Evolutionary conservation across 2,888 invertebrate genomes (phyloP).

Genomic region (Apamea anceps): DNA sequence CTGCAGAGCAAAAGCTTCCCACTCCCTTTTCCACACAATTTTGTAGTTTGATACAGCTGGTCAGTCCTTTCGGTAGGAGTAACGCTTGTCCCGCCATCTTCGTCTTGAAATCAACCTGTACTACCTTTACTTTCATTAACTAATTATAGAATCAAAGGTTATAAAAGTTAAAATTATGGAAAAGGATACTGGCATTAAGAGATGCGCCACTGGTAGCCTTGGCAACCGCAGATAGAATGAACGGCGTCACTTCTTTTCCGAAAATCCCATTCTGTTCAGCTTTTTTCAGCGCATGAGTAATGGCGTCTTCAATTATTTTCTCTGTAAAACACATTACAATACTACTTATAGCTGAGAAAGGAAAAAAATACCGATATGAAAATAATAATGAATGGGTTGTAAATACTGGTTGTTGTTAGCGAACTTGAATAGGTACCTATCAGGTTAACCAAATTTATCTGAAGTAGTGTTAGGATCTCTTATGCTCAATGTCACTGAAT

Average conservation of each 20-base stretch:
- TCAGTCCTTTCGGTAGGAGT: not conserved
- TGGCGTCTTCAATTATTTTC: constrained; percentile 92
- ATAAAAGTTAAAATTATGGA: not conserved
- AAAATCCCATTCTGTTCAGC: constrained; percentile 91
- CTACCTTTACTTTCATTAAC: not conserved
- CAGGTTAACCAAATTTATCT: not conserved
- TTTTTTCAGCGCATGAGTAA: constrained; percentile 92
- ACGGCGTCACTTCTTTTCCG: constrained; percentile 98
- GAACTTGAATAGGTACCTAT: not conserved
- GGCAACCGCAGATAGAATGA: constrained; percentile 94
- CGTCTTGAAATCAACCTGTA: not conserved
- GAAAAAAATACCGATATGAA: not conserved
- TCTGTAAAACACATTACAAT: constrained; percentile 75
- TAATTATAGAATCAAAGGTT: not conserved
- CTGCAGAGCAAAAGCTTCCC: not conserved
- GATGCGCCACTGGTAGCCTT: constrained; percentile 95
- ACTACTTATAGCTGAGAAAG: not conserved
- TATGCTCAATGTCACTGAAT: not conserved
- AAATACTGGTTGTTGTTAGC: constrained; percentile 20
- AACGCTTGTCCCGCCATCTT: not conserved
- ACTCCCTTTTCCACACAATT: not conserved
- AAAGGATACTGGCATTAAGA: constrained; percentile 95
- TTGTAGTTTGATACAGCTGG: not conserved
- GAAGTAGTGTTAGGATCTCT: not conserved
- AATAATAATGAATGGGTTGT: constrained; percentile 11